phyloP scores from a whole-genome alignment of 2,113 vertebrate species.

The Mormoops blainvillei region DNA sequence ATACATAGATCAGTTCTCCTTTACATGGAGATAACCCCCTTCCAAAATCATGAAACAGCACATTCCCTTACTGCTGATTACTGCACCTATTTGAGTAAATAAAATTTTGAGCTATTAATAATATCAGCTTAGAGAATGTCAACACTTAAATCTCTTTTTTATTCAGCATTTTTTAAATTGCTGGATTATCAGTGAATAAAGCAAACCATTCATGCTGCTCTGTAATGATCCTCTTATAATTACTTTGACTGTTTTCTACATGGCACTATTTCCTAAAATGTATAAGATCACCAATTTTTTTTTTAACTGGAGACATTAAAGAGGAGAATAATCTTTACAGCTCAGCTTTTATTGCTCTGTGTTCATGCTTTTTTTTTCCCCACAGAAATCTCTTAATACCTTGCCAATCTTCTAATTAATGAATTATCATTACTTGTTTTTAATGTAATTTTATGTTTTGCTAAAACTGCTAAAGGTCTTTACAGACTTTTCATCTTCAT shows the following conservation, averaged over 20 bases:
- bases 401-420: conserved; percentile 53
- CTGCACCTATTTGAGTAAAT: conserved; percentile 22
- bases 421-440: conserved; percentile 54
- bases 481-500: neutral
- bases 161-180: conserved; percentile 50
- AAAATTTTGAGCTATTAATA: conserved; percentile 26
- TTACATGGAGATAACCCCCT: neutral
- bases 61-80: neutral
- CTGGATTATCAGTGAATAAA: conserved; percentile 56
- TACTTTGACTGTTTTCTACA: conserved; percentile 48
- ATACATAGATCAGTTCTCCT: neutral
- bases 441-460: neutral
- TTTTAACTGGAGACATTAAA: conserved; percentile 13
- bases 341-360: conserved; percentile 34
- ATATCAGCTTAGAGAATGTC: conserved; percentile 44
- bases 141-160: conserved; percentile 46
- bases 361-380: neutral
- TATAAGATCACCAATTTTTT: conserved; percentile 23
- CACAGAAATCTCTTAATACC: conserved; percentile 50
- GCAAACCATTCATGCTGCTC: conserved; percentile 6
- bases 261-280: conserved; percentile 1
- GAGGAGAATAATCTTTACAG: neutral
- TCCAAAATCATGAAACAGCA: neutral
- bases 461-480: neutral
- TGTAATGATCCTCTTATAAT: conserved; percentile 49